phyloP scores from a whole-genome alignment of 2,797 vertebrate species.

The Menidia menidia region DNA sequence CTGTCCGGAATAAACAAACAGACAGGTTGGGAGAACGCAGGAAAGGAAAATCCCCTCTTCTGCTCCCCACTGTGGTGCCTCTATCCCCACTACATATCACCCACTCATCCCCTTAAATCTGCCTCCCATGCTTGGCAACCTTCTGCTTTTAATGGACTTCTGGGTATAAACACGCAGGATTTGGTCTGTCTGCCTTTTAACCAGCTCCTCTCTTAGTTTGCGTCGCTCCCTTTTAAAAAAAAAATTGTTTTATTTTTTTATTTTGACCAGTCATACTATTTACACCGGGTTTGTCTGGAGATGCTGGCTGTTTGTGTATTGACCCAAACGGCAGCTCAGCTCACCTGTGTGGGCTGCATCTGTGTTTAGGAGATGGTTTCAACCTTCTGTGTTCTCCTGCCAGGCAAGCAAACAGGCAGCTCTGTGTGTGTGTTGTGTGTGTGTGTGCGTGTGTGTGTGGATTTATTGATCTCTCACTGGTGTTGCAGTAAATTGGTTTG shows the following conservation, averaged over 20 bases:
- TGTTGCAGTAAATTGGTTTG: slow-evolving; percentile 84
- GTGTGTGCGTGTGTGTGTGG: slow-evolving; percentile 49
- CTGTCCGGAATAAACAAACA: slow-evolving; percentile 81
- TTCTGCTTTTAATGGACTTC: slow-evolving; percentile 50
- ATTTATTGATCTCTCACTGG: slow-evolving; percentile 79
- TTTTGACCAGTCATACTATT: slow-evolving; percentile 51
- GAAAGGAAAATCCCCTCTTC: slow-evolving; percentile 52
- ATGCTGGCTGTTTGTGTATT: slow-evolving; percentile 72
- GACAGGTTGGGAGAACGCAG: slow-evolving; percentile 65
- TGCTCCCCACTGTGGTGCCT: slow-evolving; percentile 56
- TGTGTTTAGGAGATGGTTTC: slow-evolving; percentile 55
- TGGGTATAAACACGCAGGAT: slow-evolving; percentile 63
- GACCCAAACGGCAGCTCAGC: slow-evolving; percentile 69
- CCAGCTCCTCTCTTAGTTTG: slow-evolving; percentile 36
- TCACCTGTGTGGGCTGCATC: slow-evolving; percentile 74
- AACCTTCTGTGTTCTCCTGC: slow-evolving; percentile 71
- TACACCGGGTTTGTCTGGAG: slow-evolving; percentile 63
- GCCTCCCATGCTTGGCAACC: slow-evolving; percentile 59
- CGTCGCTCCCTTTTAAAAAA: slow-evolving; percentile 45
- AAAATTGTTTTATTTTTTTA: too few species aligned
- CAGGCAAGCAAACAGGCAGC: slow-evolving; percentile 64
- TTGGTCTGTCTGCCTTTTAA: slow-evolving; percentile 62
- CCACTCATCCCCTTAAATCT: slow-evolving; percentile 74
- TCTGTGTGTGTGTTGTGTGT: slow-evolving; percentile 57
- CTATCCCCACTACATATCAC: slow-evolving; percentile 64